These are phyloP conservation scores for Seladonia tumulorum DNA, from an alignment of 2,888 invertebrate species.

Conservation along the genomic window DNA sequence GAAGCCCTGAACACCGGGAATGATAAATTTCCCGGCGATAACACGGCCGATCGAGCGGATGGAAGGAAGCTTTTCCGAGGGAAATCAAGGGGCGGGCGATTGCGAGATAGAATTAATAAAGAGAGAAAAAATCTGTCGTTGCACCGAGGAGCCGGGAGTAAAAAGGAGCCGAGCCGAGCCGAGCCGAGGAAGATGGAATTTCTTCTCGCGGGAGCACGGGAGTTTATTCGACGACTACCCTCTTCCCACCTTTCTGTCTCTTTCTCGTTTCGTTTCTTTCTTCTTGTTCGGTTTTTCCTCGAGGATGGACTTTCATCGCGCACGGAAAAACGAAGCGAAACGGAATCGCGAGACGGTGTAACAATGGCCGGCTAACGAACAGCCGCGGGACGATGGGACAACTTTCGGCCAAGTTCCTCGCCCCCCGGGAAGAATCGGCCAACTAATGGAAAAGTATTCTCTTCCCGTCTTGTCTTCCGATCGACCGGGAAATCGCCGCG, in stretches of 20 bases:
- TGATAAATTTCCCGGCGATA: slow-evolving; percentile 23
- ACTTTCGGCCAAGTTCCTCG: slow-evolving; percentile 25
- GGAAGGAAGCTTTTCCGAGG: neutral
- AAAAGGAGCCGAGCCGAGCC: neutral
- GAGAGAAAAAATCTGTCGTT: slow-evolving; percentile 1
- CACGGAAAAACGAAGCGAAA: slow-evolving; percentile 2
- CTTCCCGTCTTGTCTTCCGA: neutral
- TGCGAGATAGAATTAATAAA: slow-evolving; percentile 34
- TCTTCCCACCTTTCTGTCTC: neutral
- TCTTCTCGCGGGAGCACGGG: neutral
- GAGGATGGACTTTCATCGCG: neutral
- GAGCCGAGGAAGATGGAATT: neutral
- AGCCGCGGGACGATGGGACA: slow-evolving; percentile 17
- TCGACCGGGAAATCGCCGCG: slow-evolving; percentile 25
- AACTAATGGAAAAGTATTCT: slow-evolving; percentile 48
- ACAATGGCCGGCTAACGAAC: slow-evolving; percentile 54
- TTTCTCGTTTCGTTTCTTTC: neutral
- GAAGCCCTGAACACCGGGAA: neutral
- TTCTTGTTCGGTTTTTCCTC: neutral
- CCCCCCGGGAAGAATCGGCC: slow-evolving; percentile 31
- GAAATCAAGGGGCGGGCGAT: slow-evolving; percentile 27
- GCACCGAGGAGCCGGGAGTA: neutral
- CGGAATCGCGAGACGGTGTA: slow-evolving; percentile 12
- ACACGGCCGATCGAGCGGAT: slow-evolving; percentile 7
- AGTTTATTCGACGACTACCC: neutral